Percentiles rank a stretch among this genome's conserved stretches.
phyloP scores from a whole-genome alignment of 2,113 vertebrate genomes.

The Hydropotes inermis region DNA sequence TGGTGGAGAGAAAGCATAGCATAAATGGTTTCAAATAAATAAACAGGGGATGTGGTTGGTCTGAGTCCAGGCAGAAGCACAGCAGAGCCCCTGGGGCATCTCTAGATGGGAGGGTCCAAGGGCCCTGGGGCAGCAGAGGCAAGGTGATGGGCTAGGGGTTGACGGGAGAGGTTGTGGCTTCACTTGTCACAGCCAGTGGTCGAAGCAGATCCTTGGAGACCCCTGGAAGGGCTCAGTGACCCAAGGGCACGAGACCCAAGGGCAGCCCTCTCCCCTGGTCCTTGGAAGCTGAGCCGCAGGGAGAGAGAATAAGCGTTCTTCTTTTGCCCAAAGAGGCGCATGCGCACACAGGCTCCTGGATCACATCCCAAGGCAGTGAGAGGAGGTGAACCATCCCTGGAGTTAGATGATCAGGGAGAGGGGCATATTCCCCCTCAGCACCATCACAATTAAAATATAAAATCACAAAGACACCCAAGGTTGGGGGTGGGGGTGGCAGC shows the following conservation, averaged over 20 bases:
- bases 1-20: background rate
- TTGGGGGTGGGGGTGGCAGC: accelerated
- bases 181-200: background rate
- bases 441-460: background rate
- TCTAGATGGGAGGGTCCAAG: accelerated
- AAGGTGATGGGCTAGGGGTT: background rate
- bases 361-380: background rate
- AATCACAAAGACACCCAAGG: background rate
- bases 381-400: background rate
- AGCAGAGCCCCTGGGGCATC: background rate
- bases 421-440: background rate
- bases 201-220: no score
- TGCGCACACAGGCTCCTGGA: background rate
- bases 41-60: background rate
- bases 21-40: background rate
- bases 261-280: background rate
- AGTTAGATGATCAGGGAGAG: background rate
- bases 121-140: background rate
- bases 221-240: background rate
- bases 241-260: background rate
- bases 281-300: background rate
- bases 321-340: background rate
- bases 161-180: background rate
- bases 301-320: background rate
- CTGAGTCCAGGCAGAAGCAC: background rate